Base-by-base conservation (phyloP, 2,113 vertebrate species). In the Salminus brasiliensis region DNA sequence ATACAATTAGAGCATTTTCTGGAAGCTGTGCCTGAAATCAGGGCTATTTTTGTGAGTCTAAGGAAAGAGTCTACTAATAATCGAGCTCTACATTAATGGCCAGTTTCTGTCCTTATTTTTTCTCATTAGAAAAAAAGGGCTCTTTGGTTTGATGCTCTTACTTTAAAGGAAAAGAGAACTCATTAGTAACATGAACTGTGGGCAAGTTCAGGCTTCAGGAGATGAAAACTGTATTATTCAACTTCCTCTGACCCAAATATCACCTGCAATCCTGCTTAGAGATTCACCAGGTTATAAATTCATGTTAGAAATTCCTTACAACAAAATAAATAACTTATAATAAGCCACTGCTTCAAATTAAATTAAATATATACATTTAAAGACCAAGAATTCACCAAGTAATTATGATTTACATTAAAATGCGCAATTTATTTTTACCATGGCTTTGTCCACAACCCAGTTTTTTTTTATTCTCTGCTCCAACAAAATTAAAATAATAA, bases 1-100 rank as follows among this genome's bases (percentile, higher is more conserved):
- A 65, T 75, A 59, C 59, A 65, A 63, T 75, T 75, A 75, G 59
- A 75, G 62, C 62, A 65, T 59, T 49, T 49, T 39, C n/a, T 45
- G 73, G 59, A 65, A 25, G 65, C 59, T 49, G 73, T 16, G 59
- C 29, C 43, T 75, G 73, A 52, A 9, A 11, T 75, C 36, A 29
- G 34, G 60, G 63, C 45, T 75, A 47, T 66, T 76, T 76, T 76
- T 66, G 47, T 5, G 5, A 21, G 47, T 5, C 15, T 23, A 10
- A 15, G 18, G 1, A 21, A 49, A 49, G 60, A 45, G 47, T 7
- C 60, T 45, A 47, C 32, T 62, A 76, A 66, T 7, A 21, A 66
- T 66, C 59, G 43, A 55, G 25, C 21, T 55, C 52, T 55, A n/a
- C 52, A 55, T 55, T 55, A 25, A 25, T 55, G 52, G 52, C 52